Evolutionary conservation across 1,140 invertebrate species (phyloP).

Genomic region (Diploscapter pachys): DNA sequence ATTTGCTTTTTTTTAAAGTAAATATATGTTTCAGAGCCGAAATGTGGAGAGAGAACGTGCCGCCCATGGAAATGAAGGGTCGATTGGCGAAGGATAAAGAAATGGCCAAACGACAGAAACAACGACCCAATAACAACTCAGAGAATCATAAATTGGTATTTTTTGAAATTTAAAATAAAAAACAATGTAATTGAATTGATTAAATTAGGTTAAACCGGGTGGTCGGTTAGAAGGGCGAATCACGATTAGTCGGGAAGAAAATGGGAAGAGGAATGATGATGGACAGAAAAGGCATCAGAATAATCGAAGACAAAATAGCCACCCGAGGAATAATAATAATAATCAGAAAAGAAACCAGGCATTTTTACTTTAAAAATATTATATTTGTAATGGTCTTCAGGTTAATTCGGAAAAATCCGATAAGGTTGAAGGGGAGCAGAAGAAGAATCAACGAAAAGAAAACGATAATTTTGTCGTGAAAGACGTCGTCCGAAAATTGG

Average conservation of each 20-base stretch:
- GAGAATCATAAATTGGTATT: background rate
- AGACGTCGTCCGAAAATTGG: too few relatives aligned
- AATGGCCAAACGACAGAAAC: conserved; percentile 10
- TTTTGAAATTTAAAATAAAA: background rate
- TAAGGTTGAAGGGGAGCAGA: too few relatives aligned
- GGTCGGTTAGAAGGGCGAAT: conserved; percentile 24
- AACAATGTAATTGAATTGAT: conserved; percentile 7
- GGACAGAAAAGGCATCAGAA: conserved; percentile 7
- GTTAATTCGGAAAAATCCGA: too few relatives aligned
- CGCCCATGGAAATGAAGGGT: conserved; percentile 28
- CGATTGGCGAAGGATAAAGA: conserved; percentile 15
- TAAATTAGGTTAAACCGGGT: conserved; percentile 8
- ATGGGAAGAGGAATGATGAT: conserved; percentile 1
- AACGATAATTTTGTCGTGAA: too few relatives aligned
- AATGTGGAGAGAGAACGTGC: conserved; percentile 30
- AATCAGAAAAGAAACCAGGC: background rate
- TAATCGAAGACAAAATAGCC: background rate
- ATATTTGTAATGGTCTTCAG: too few relatives aligned
- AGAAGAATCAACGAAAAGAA: too few relatives aligned
- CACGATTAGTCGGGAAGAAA: background rate
- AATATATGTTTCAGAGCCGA: conserved; percentile 13
- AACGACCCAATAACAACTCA: conserved; percentile 4
- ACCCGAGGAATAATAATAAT: background rate
- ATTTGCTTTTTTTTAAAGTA: background rate
- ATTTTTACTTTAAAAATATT: too few relatives aligned